These are phyloP conservation scores for Bryconaethiops microstoma DNA, from an alignment of 2,797 vertebrate genomes.

Conservation along the genomic window DNA sequence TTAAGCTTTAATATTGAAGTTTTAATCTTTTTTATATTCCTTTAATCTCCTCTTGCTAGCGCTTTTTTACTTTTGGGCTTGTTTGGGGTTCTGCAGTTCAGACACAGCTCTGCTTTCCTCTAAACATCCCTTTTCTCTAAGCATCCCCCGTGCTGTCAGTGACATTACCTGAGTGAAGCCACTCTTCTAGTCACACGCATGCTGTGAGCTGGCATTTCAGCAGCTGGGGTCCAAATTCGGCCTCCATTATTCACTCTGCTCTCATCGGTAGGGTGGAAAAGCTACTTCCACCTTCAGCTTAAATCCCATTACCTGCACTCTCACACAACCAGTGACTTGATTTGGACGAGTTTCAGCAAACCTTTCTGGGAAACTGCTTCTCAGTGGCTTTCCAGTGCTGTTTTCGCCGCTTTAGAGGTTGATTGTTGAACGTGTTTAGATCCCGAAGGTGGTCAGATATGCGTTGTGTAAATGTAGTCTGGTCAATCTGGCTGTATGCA, in stretches of 20 bases:
- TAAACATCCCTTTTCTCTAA: conserved; percentile 4
- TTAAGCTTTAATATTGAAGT: background rate
- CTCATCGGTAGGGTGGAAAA: background rate
- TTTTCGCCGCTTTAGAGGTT: too few relatives aligned
- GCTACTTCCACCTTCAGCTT: conserved; percentile 23
- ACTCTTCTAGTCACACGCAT: conserved; percentile 46
- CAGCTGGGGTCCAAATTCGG: conserved; percentile 64
- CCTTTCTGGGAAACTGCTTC: background rate
- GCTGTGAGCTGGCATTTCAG: conserved; percentile 57
- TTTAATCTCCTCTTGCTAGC: too few relatives aligned
- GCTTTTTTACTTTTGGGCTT: background rate
- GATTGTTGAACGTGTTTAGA: too few relatives aligned
- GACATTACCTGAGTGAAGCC: conserved; percentile 43
- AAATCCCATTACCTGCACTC: conserved; percentile 23
- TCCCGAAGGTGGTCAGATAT: too few relatives aligned
- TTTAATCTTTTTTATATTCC: background rate
- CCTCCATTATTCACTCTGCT: conserved; percentile 43
- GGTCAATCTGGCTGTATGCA: too few relatives aligned
- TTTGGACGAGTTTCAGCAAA: background rate
- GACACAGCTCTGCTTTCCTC: background rate
- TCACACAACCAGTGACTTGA: background rate
- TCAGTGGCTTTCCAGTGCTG: background rate
- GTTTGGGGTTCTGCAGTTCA: background rate
- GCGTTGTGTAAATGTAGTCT: too few relatives aligned
- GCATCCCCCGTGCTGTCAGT: conserved; percentile 6